phyloP scores from a whole-genome alignment of 2,113 vertebrate species.

The Peromyscus californicus region DNA sequence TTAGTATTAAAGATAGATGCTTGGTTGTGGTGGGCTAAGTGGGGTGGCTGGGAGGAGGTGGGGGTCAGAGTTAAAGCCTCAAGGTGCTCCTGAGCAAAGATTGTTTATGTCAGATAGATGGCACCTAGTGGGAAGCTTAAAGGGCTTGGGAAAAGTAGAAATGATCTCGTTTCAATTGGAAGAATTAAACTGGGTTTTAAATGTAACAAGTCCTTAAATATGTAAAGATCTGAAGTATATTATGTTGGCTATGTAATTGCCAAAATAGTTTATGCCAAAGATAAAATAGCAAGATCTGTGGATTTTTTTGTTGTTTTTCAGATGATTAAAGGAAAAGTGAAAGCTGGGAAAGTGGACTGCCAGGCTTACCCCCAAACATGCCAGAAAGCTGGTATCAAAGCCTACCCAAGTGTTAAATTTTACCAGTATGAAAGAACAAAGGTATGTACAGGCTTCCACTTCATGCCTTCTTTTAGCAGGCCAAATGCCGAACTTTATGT shows the following conservation, averaged over 20 bases:
- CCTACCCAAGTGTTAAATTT: constrained; percentile 96
- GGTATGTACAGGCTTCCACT: constrained; percentile 85
- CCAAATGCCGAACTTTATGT: neutral
- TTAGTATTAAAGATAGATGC: neutral
- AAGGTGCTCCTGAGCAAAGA: neutral
- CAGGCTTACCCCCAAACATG: constrained; percentile 93
- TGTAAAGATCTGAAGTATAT: constrained; percentile 30
- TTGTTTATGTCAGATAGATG: neutral
- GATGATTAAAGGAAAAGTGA: constrained; percentile 94
- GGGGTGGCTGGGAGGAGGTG: neutral
- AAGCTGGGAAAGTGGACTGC: constrained; percentile 97
- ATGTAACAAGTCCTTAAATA: constrained; percentile 2
- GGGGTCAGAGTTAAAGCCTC: neutral
- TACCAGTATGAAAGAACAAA: constrained; percentile 90
- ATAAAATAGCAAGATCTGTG: neutral
- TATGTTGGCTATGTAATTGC: neutral
- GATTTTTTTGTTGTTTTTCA: constrained; percentile 78
- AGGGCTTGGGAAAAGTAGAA: neutral
- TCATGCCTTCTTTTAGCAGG: neutral
- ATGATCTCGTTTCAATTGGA: neutral
- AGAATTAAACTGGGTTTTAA: constrained; percentile 11
- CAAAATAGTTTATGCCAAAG: constrained; percentile 48
- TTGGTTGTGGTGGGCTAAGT: neutral
- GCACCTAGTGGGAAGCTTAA: neutral
- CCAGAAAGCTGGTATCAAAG: constrained; percentile 93